Percentiles rank a stretch among this genome's conserved stretches.
These are phyloP conservation scores for Babyrousa celebensis DNA, from an alignment of 2,797 vertebrate species.

Conservation along the genomic window DNA sequence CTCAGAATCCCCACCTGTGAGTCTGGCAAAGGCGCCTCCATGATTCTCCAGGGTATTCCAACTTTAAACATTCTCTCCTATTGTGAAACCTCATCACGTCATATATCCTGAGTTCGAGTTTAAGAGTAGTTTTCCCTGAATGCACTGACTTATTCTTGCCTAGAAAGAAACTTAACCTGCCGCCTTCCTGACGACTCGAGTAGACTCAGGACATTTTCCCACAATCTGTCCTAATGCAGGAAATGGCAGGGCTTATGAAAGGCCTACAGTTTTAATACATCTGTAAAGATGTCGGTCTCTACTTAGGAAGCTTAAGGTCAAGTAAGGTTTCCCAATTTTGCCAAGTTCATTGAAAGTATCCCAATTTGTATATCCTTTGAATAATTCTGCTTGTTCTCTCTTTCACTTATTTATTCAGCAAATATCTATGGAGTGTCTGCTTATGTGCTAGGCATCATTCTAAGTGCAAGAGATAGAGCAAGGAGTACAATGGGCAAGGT, in stretches of 20 bases:
- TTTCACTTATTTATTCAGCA: background rate
- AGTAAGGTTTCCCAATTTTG: background rate
- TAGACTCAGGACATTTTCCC: slow-evolving; percentile 20
- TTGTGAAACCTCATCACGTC: background rate
- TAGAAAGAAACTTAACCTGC: slow-evolving; percentile 11
- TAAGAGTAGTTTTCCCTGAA: slow-evolving; percentile 34
- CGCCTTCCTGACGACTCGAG: slow-evolving; percentile 36
- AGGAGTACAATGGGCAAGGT: background rate
- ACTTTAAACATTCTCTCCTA: slow-evolving; percentile 47
- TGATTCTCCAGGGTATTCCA: background rate
- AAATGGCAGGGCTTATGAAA: background rate
- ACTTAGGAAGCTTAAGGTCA: slow-evolving; percentile 26
- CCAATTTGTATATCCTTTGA: background rate
- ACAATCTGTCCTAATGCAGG: background rate
- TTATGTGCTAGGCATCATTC: background rate
- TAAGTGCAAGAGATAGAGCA: background rate
- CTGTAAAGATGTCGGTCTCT: background rate
- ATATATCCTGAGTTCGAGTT: slow-evolving; percentile 30
- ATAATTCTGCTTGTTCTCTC: background rate
- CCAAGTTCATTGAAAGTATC: slow-evolving; percentile 23
- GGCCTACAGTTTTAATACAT: background rate
- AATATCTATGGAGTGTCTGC: background rate
- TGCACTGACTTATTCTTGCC: slow-evolving; percentile 15
- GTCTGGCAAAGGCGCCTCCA: background rate
- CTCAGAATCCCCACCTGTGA: background rate